Base-by-base conservation (phyloP, 2,797 vertebrate genomes). In the Amazonetta brasiliensis region DNA sequence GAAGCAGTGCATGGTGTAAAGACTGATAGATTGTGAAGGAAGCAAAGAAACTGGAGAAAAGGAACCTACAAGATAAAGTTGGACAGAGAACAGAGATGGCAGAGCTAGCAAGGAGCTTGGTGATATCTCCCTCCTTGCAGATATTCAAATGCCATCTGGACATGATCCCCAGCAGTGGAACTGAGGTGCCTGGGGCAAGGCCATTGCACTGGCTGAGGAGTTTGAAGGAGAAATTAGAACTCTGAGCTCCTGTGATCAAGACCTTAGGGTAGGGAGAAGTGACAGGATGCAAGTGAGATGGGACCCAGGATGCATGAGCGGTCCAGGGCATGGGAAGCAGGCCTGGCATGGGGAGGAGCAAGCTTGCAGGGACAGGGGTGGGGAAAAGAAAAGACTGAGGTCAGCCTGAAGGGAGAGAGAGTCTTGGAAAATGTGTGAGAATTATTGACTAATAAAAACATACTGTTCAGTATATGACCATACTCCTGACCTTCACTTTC, bases 291-390 rank as follows among this genome's bases (percentile, higher is more conserved):
- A 48, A 11, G 12, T 54, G n/a, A 83, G 54, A 76, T 22, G 39
- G 33, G 8, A 84, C 3, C 25, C 43, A 77, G 30, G 23, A 8
- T 84, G 9, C 1, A 1, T n/a, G 44, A 68, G 50, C 0, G 0
- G 23, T 30, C 20, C 41, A 37, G 54, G 41, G 11, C 54, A 44
- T 30, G 7, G 21, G 13, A 31, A 78, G 8, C 1, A 1, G 30
- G 13, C 43, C 11, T 7, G 1, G 26, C 41, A 33, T 1, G 0
- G 16, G 6, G 7, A 4, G 2, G 2, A 5, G 17, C 13, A 81
- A 75, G 33, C 8, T 46, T 77, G 6, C 43, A 4, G 41, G 80
- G 30, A 4, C 33, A 68, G 6, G 7, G 3, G 25, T 67, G 10
- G 44, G 16, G 54, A 83, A 82, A 62, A 82, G 69, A 52, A 30